Conservation (phyloP, 2,113 vertebrate genomes). For the Mirza zaza region DNA sequence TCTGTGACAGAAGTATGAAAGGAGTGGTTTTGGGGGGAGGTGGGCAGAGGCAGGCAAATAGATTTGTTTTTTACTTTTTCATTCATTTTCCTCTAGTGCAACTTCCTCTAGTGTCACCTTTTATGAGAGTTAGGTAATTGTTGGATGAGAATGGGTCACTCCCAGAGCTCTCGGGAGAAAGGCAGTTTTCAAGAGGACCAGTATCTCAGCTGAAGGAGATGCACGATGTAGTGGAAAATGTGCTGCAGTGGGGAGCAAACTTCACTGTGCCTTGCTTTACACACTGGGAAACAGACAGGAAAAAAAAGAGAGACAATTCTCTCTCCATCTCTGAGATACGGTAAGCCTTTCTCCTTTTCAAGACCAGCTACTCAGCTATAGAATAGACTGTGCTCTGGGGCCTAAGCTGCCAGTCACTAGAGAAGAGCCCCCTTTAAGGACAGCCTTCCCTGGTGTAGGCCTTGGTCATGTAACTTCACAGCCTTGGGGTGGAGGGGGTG, state of each 20-base stretch:
- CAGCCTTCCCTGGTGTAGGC: not conserved
- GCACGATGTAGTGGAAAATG: not conserved
- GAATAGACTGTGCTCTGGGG: not conserved
- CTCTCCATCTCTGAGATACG: not conserved
- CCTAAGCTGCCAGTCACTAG: not conserved
- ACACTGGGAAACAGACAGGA: not conserved
- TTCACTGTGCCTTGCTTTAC: not conserved
- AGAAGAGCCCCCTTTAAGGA: not conserved
- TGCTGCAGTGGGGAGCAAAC: not conserved
- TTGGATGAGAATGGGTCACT: not conserved
- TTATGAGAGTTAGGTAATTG: constrained; percentile 22
- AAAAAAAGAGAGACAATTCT: not conserved
- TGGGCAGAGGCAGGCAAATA: constrained; percentile 5
- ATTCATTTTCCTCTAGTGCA: constrained; percentile 15
- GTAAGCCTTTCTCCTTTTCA: not conserved
- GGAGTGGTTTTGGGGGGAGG: not conserved
- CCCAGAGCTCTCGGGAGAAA: not conserved
- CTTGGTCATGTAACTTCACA: constrained; percentile 2
- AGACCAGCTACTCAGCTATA: not conserved
- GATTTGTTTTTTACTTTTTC: constrained; percentile 16
- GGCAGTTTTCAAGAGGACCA: not conserved
- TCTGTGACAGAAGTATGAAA: not conserved
- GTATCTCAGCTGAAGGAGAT: not conserved
- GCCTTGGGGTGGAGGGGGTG: not conserved
- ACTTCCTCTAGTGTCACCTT: not conserved